phyloP scores from a whole-genome alignment of 2,888 invertebrate species.

The Thysanoteuthis rhombus region DNA sequence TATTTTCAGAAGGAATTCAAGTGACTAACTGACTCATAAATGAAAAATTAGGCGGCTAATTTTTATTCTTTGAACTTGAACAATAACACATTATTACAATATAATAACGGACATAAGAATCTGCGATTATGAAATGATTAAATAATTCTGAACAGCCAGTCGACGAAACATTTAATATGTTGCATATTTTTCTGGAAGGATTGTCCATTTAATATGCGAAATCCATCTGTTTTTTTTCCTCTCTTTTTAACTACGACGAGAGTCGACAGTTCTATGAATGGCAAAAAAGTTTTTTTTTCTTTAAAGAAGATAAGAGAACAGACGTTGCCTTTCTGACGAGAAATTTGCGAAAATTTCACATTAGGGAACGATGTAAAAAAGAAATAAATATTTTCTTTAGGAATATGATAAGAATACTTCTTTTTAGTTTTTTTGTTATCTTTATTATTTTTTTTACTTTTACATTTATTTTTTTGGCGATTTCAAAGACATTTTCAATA shows the following conservation, averaged over 20 bases:
- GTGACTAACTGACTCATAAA: too few relatives aligned
- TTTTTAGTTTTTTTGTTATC: neutral
- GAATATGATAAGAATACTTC: neutral
- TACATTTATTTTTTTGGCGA: neutral
- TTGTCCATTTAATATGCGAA: neutral
- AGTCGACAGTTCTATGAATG: too few relatives aligned
- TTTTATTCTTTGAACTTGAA: too few relatives aligned
- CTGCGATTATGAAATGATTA: too few relatives aligned
- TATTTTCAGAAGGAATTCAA: too few relatives aligned
- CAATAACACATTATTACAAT: too few relatives aligned
- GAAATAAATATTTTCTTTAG: neutral
- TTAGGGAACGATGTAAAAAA: neutral
- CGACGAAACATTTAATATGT: neutral
- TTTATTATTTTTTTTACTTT: neutral
- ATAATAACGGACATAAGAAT: too few relatives aligned
- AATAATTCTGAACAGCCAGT: too few relatives aligned
- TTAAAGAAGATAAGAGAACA: neutral
- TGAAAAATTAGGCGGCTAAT: too few relatives aligned
- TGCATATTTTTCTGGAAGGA: neutral
- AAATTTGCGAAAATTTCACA: neutral
- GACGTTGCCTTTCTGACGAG: neutral
- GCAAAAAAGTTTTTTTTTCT: too few relatives aligned
- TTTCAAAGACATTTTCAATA: neutral
- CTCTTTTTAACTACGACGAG: too few relatives aligned
- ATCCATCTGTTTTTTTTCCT: neutral